Evolutionary conservation across 2,113 vertebrate species (phyloP).

Genomic region (Papio anubis): DNA sequence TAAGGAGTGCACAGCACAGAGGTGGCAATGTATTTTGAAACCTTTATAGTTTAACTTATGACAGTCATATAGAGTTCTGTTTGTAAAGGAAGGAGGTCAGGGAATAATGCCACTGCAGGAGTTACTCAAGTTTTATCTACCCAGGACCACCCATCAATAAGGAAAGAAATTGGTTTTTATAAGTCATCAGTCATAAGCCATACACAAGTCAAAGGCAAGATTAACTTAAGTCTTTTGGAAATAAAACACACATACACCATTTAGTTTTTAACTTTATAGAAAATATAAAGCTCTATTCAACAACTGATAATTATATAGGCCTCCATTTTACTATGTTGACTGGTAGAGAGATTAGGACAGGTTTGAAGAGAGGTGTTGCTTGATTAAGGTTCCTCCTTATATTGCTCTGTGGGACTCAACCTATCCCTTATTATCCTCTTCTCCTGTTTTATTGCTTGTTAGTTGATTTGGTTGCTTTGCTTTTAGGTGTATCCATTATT

Average conservation of each 20-base stretch:
- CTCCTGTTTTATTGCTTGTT: background rate
- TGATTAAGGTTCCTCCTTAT: background rate
- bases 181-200: background rate
- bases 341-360: background rate
- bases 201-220: constrained; percentile 39
- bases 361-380: background rate
- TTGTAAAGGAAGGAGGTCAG: background rate
- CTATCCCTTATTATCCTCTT: background rate
- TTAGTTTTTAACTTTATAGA: background rate
- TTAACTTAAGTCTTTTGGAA: background rate
- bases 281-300: constrained; percentile 9
- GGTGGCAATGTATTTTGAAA: constrained; percentile 19
- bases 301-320: background rate
- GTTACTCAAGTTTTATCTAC: background rate
- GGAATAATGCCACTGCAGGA: background rate
- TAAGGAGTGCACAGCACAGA: background rate
- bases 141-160: background rate
- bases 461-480: background rate
- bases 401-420: background rate
- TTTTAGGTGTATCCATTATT: background rate
- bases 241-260: background rate
- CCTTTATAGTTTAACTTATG: background rate
- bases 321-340: background rate
- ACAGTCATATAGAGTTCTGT: background rate
- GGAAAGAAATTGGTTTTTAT: background rate